Percentiles rank a stretch among this genome's conserved stretches.
These are phyloP conservation scores for Mylabris phalerata DNA, from an alignment of 1,140 invertebrate genomes.

Conservation along the genomic window DNA sequence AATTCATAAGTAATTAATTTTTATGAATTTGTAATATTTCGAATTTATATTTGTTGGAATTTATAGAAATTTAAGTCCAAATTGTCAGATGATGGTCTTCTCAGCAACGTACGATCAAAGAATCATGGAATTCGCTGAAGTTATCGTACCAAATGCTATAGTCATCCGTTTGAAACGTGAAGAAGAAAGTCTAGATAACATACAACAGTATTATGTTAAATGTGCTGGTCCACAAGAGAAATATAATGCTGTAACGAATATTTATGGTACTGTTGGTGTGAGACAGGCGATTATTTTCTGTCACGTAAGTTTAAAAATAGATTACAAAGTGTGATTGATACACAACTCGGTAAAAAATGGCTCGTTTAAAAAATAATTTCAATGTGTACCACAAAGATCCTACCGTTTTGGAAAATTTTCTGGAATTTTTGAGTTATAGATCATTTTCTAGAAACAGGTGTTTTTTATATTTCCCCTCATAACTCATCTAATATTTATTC, in stretches of 20 bases:
- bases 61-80: slow-evolving; percentile 54
- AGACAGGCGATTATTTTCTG: slow-evolving; percentile 87
- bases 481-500: too few relatives aligned
- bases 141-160: slow-evolving; percentile 86
- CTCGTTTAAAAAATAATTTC: too few relatives aligned
- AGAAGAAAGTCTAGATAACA: slow-evolving; percentile 95
- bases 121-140: slow-evolving; percentile 96
- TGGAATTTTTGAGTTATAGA: too few relatives aligned
- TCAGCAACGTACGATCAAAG: slow-evolving; percentile 93
- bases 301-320: too few relatives aligned
- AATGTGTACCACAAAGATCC: too few relatives aligned
- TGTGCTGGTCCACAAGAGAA: slow-evolving; percentile 78
- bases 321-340: too few relatives aligned
- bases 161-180: slow-evolving; percentile 82
- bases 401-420: too few relatives aligned
- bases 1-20: slow-evolving; percentile 72
- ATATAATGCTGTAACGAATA: slow-evolving; percentile 89
- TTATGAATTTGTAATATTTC: neutral
- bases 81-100: slow-evolving; percentile 98
- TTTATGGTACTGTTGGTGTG: slow-evolving; percentile 92
- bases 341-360: too few relatives aligned
- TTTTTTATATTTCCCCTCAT: too few relatives aligned
- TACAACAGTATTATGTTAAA: slow-evolving; percentile 94
- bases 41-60: neutral
- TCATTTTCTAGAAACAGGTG: too few relatives aligned